A percentile compares a stretch with the other conserved stretches of the same genome.
Conservation (phyloP, 2,888 invertebrate species). For the Rosalia funebris region DNA sequence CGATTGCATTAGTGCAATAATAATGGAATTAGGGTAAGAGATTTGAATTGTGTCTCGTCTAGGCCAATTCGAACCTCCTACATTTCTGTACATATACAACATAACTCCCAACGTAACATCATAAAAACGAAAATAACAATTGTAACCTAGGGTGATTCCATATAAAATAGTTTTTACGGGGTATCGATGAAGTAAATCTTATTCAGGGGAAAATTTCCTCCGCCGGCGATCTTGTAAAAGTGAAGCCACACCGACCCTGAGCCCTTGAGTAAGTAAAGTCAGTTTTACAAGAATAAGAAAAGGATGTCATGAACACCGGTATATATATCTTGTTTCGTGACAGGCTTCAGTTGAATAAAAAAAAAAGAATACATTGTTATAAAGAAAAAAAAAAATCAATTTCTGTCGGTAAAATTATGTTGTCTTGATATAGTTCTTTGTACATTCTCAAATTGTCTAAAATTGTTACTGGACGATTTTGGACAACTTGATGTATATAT, state of each 20-base stretch:
- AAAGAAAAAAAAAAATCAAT: neutral
- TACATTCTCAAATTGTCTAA: constrained; percentile 7
- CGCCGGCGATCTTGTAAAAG: constrained; percentile 31
- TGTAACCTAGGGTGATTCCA: constrained; percentile 1
- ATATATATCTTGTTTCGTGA: neutral
- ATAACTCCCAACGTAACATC: constrained; percentile 24
- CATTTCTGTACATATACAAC: constrained; percentile 39
- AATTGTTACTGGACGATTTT: constrained; percentile 5
- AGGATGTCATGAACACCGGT: neutral
- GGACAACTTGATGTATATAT: constrained; percentile 8
- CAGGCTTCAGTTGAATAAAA: neutral
- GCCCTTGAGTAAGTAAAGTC: constrained; percentile 49
- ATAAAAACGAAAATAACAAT: constrained; percentile 24
- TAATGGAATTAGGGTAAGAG: constrained; percentile 37
- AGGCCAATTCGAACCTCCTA: constrained; percentile 42
- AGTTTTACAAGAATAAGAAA: constrained; percentile 36
- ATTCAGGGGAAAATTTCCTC: neutral
- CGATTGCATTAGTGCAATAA: constrained; percentile 48
- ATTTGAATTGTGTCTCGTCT: constrained; percentile 4
- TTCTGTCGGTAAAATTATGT: constrained; percentile 29
- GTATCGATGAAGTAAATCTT: neutral
- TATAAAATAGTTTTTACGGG: constrained; percentile 15
- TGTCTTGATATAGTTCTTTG: constrained; percentile 15
- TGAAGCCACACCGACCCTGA: constrained; percentile 49
- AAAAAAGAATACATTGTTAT: neutral